Base-by-base conservation (phyloP, 2,888 invertebrate species). In the Diogma glabrata region DNA sequence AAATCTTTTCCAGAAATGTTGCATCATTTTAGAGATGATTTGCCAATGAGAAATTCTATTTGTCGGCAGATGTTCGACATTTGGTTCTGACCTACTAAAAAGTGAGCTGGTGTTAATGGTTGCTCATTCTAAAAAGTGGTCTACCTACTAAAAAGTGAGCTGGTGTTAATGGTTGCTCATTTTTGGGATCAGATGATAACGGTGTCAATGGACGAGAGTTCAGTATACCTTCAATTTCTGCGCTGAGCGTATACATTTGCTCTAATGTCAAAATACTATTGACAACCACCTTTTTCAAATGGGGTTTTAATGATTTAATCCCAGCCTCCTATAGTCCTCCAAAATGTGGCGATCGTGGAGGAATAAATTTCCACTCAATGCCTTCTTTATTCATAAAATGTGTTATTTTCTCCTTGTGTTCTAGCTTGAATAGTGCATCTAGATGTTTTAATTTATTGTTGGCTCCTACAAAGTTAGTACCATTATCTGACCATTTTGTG, bases 401-500 rank as follows among this genome's bases (percentile, higher is more conserved):
- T n/a, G 4, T 47, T 47, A 23, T 26, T 14, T 24, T n/a, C 12
- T 47, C n/a, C 4, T n/a, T 24, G 7, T 24, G 14, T 28, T 47
- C 14, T 47, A 16, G 14, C 16, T 7, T 14, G 9, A 47, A 47
- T 26, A 47, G 23, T 9, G n/a, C 26, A n/a, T 14, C 23, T n/a
- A 26, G 23, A n/a, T 47, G 16, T 26, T 24, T 24, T 23, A 47
- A 23, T 47, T 47, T 28, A 9, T 47, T 47, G 17, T 26, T 23
- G 3, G 26, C n/a, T 6, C 6, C 56, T 51, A 24, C 57, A 56
- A 19, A 57, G 19, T 33, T 33, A 10, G 48, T 48, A 19, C 24
- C 48, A 20, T 48, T 48, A 30, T 48, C 48, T 10, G 33, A 33
- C 6, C n/a, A 36, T 12, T 38, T 38, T 14, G n/a, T 38, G 3